Percentiles rank a stretch among this genome's conserved stretches.
These are phyloP conservation scores for Thoracochromis brauschi DNA, from an alignment of 2,113 vertebrate species.

Conservation along the genomic window DNA sequence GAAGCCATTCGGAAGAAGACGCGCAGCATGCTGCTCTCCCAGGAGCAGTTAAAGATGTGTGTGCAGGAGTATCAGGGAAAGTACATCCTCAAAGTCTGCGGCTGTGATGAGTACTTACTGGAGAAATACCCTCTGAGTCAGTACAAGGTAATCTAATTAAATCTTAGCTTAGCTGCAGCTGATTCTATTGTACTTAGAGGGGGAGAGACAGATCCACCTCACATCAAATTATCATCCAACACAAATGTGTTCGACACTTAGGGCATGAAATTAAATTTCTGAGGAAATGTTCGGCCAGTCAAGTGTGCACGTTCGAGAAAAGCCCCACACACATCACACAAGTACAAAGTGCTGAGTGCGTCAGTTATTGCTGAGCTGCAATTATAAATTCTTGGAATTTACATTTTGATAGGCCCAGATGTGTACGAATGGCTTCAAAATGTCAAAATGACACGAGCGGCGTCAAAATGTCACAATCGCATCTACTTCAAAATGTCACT, in stretches of 20 bases:
- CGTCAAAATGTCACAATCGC: background rate
- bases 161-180: background rate
- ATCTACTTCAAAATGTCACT: background rate
- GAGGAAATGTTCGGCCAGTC: background rate
- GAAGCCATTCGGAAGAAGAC: constrained; percentile 98
- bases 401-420: background rate
- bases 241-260: background rate
- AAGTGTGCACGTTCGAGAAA: background rate
- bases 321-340: background rate
- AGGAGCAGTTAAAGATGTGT: constrained; percentile 95
- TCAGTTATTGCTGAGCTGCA: background rate
- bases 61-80: constrained; percentile 98
- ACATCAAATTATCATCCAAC: constrained; percentile 16
- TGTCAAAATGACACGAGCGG: background rate
- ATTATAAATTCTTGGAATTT: background rate
- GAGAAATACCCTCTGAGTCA: constrained; percentile 98
- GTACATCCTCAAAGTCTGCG: constrained; percentile 98
- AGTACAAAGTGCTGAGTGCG: background rate
- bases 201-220: background rate
- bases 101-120: constrained; percentile 96
- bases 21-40: constrained; percentile 93
- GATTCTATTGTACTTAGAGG: background rate
- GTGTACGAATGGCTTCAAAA: background rate
- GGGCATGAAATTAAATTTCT: background rate
- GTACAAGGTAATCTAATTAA: constrained; percentile 84